These are phyloP conservation scores for Myathropa florea DNA, from an alignment of 2,888 invertebrate genomes.

Conservation along the genomic window DNA sequence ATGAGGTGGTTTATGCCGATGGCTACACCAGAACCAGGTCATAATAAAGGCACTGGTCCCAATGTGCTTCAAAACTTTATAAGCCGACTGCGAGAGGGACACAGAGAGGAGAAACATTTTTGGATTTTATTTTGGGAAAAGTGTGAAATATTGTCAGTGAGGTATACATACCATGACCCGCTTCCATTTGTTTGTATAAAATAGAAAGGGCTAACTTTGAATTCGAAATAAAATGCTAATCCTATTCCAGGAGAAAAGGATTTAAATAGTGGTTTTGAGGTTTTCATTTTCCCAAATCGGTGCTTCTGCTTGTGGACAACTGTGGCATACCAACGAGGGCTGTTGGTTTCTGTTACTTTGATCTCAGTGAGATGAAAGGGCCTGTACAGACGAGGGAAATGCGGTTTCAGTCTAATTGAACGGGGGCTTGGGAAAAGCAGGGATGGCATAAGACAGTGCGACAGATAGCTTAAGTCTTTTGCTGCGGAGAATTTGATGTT, in stretches of 20 bases:
- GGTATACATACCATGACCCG: background rate
- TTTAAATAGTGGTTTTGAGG: constrained; percentile 45
- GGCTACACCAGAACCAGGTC: constrained; percentile 1
- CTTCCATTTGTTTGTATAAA: background rate
- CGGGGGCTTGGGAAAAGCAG: too few relatives aligned
- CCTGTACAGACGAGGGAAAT: background rate
- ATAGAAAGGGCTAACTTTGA: constrained; percentile 14
- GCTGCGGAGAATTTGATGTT: background rate
- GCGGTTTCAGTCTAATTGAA: background rate
- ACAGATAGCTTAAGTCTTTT: background rate
- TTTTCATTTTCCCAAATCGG: constrained; percentile 5
- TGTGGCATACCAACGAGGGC: background rate
- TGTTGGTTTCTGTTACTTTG: background rate
- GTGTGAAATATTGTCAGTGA: background rate
- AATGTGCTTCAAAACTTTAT: constrained; percentile 38
- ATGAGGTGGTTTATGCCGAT: constrained; percentile 35
- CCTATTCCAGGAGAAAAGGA: constrained; percentile 18
- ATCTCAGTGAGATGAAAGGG: background rate
- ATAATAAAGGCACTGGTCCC: constrained; percentile 15
- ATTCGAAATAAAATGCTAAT: constrained; percentile 21
- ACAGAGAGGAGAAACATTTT: background rate
- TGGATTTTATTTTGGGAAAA: background rate
- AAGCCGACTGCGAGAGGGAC: constrained; percentile 9
- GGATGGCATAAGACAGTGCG: too few relatives aligned
- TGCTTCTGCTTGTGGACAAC: background rate